Evolutionary conservation across 2,113 vertebrate species (phyloP), one percentile per base, ranked within the genome.

Genomic region (Centropus unirufus): DNA sequence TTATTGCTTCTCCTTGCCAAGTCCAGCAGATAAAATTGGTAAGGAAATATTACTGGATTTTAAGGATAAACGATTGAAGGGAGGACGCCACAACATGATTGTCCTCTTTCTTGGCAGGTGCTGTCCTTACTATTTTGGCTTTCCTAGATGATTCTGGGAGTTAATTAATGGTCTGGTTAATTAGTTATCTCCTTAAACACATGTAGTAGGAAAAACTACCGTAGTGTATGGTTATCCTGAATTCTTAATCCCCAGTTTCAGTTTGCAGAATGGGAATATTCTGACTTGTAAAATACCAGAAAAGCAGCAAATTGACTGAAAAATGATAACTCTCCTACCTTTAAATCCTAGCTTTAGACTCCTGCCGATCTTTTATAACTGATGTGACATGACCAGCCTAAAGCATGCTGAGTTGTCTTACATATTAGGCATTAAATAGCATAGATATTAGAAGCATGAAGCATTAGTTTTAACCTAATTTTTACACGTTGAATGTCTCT

Each of bases 391-490:
- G 52, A 68, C 14, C 58, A 83, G 58, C 6, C 8, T 81, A 70
- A 84, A 52, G 47, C 77, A 26, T 84, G 70, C 64, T 88, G 70
- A 58, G 32, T 54, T 81, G 75, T 64, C 8, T 74, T 77, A 57
- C 30, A 55, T 63, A 55, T 82, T 30, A 77, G 57, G 29, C 55
- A 51, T 58, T 94, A 77, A 74, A 57, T 68, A 77, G 40, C 29
- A 29, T 73, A 73, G 59, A 62, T 81, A 69, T 13, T 67, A 49
- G 42, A 26, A 73, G 19, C 46, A 44, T n/a, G 29, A 92, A 80
- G 22, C 39, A 62, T 87, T 87, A 68, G 22, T 82, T 73, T 81
- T 72, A 83, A 75, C 70, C 66, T 73, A 30, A 18, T 76, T 94
- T 88, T 83, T 77, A 32, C 52, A 42, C 58, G 32, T 46, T 91